A percentile compares a stretch with the other conserved stretches of the same genome.
Conservation (phyloP, 2,797 vertebrate genomes). For the Cryptoprocta ferox region DNA sequence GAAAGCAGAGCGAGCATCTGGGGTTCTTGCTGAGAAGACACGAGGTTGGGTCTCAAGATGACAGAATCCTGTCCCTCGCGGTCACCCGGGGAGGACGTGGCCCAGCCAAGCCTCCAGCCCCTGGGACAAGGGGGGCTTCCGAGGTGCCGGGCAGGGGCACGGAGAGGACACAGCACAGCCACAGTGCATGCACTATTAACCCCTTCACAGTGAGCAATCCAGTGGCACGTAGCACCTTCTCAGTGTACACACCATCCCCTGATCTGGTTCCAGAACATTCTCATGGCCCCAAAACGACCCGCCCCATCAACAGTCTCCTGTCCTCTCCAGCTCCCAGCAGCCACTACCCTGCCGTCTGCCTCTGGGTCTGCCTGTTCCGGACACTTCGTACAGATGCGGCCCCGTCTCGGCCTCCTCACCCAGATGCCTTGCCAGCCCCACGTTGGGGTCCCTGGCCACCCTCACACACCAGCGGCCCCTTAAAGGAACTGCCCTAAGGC, state of each 20-base stretch:
- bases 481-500: too few species aligned
- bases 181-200: too few species aligned
- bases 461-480: not conserved
- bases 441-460: not conserved
- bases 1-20: not conserved
- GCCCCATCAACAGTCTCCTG: not conserved
- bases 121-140: not conserved
- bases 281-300: not conserved
- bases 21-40: not conserved
- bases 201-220: not conserved
- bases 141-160: accelerated
- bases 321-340: not conserved
- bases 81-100: not conserved
- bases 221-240: not conserved
- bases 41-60: not conserved
- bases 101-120: not conserved
- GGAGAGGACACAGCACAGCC: too few species aligned
- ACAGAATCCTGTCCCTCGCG: not conserved
- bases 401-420: not conserved
- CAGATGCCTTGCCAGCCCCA: not conserved
- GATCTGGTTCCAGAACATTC: not conserved
- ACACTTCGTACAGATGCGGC: accelerated
- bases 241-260: not conserved
- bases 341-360: not conserved
- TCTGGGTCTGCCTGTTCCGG: not conserved